Base-by-base conservation (phyloP, 2,888 invertebrate genomes). In the Eupsilia transversa region DNA sequence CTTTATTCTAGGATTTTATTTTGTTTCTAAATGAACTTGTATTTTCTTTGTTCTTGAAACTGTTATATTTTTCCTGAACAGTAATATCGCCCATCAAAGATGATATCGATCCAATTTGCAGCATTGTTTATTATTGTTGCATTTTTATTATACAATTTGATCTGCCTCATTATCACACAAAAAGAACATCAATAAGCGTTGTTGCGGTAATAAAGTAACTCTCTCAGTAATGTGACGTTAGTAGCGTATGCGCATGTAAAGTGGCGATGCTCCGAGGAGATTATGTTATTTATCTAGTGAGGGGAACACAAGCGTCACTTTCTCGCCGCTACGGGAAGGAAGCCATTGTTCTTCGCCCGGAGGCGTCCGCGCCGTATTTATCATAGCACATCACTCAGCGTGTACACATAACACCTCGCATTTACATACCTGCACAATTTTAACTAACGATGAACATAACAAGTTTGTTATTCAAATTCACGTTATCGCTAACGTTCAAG, bases 181-280 rank as follows among this genome's bases (percentile, higher is more conserved):
- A 89, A 88, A 89, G 87, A 83, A 85, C 86, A 89, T 90, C 85
- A 89, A 89, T 91, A 91, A 84, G 87, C 74, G 46, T 52, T 75
- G 68, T 69, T 84, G 81, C 81, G 80, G 83, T 85, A 84, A 89
- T 89, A 88, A 86, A 90, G 83, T 87, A 88, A 88, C 87, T 89
- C 86, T 84, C 61, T 56, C 68, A 80, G 80, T 89, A 88, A 89
- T 86, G 89, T 87, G 89, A 86, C 88, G 86, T 89, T 86, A 87
- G 87, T 77, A 90, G 87, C 83, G 89, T 92, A 91, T 91, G 92
- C 90, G 91, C 92, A 91, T 92, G 90, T 87, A 89, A 91, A 92
- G 82, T 83, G 84, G 86, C 66, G 89, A 87, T 84, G 86, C 65
- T 81, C 75, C 72, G 69, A 66, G 27, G 83, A 90, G 91, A 93